Base-by-base conservation (phyloP, 30 jellyfish, hydroid and myxozoan species). In the Aurelia aurita region DNA sequence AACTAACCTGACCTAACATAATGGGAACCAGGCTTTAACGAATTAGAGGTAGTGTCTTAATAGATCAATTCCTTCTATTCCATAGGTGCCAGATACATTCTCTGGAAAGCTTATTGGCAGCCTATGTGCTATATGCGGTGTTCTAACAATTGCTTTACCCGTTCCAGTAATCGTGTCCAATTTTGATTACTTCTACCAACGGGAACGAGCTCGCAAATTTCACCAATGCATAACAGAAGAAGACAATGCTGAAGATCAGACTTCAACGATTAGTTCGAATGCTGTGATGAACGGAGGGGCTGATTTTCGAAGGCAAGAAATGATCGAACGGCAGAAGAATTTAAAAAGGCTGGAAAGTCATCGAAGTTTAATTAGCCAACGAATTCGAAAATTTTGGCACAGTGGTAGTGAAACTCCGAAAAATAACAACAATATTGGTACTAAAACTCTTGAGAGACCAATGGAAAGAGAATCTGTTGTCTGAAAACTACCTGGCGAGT, bases 81-180 rank as follows among this genome's bases (percentile, higher is more conserved):
- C n/a, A n/a, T 64, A 93, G 98, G 98, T 88, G 26, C 98, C 98
- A 23, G 78, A 67, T 16, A 93, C 98, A 49, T 93, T 93, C 77
- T 85, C 60, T 28, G 98, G 98, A 29, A 93, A 93, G 69, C 70
- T 88, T 10, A 70, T 93, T 31, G 98, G 98, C 20, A 85, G 98
- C 82, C 92, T 92, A 19, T 93, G 98, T 54, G 93, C 98, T 8
- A 78, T 93, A 5, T 68, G 97, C 53, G 98, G 98, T 0, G 98
- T 93, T 13, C 65, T 93, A 9, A 88, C 98, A 44, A 93, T 87
- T 25, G 98, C 98, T 1, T 71, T 93, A n/a, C 98, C 98, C 0
- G 98, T 93, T 1, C 98, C 98, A 0, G 98, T 93, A 9, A 93
- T 93, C 45, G 98, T 93, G 7, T 93, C 98, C 10, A 93, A 93